Conservation (phyloP, 2,888 invertebrate genomes). For the Prostheceraeus crozeri region DNA sequence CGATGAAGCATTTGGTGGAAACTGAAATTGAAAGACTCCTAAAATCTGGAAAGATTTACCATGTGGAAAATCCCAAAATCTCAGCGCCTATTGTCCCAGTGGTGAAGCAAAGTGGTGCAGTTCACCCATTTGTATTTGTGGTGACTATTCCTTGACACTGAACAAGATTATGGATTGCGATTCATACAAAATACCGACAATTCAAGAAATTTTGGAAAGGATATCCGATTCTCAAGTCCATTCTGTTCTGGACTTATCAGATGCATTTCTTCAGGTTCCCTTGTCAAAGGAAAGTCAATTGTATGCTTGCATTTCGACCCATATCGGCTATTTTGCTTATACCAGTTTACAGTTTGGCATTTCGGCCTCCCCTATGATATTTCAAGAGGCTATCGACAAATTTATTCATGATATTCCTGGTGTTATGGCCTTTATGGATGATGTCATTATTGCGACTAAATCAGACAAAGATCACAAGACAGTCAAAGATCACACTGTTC, state of each 20-base stretch:
- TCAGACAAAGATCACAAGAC: slow-evolving; percentile 24
- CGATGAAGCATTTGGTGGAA: slow-evolving; percentile 24
- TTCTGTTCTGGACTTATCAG: slow-evolving; percentile 24
- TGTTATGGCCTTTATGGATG: slow-evolving; percentile 32
- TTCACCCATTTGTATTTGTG: slow-evolving; percentile 23
- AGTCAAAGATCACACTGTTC: slow-evolving; percentile 15
- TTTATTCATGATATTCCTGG: slow-evolving; percentile 28
- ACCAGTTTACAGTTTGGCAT: slow-evolving; percentile 34
- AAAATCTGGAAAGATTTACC: slow-evolving; percentile 14
- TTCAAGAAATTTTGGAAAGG: slow-evolving; percentile 22
- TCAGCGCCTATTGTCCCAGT: slow-evolving; percentile 31
- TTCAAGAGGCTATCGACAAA: slow-evolving; percentile 32
- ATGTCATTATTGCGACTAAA: slow-evolving; percentile 22
- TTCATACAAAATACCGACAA: slow-evolving; percentile 10
- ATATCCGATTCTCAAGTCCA: slow-evolving; percentile 8
- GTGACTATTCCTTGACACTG: slow-evolving; percentile 27
- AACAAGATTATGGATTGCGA: slow-evolving; percentile 27
- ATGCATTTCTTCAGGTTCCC: slow-evolving; percentile 29
- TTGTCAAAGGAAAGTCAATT: slow-evolving; percentile 7
- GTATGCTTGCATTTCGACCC: slow-evolving; percentile 32
- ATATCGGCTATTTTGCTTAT: slow-evolving; percentile 33
- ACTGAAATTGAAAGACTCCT: slow-evolving; percentile 24
- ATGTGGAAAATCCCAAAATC: slow-evolving; percentile 25
- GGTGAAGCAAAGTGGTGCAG: slow-evolving; percentile 32
- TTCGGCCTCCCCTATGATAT: slow-evolving; percentile 35